Evolutionary conservation across 2,888 invertebrate genomes (phyloP).

Genomic region (Acholoe squamosa): DNA sequence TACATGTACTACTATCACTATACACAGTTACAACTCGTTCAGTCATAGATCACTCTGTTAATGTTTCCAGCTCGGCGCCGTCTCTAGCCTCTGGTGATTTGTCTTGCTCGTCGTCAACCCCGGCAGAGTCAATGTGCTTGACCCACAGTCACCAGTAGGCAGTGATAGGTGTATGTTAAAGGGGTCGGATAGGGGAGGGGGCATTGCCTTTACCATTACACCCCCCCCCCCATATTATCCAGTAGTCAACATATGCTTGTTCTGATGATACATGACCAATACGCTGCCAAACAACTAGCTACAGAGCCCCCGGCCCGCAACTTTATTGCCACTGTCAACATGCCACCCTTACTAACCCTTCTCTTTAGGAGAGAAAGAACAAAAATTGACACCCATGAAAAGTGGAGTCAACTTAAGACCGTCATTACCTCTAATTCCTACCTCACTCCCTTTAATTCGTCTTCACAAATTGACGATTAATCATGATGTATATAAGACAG

Average conservation of each 20-base stretch:
- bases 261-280: slow-evolving; percentile 33
- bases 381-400: slow-evolving; percentile 9
- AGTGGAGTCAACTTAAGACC: not conserved
- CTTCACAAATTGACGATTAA: not conserved
- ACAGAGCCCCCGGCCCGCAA: not conserved
- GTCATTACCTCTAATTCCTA: slow-evolving; percentile 16
- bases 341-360: not conserved
- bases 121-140: not conserved
- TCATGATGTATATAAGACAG: slow-evolving; percentile 8
- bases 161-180: not conserved
- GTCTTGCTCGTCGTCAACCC: not conserved
- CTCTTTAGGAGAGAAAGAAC: not conserved
- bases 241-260: slow-evolving; percentile 27
- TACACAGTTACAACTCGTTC: too few species aligned
- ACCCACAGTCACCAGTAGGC: not conserved
- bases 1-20: too few species aligned
- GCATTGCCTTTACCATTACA: too few species aligned
- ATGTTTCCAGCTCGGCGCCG: not conserved
- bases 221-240: not conserved
- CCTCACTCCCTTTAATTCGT: slow-evolving; percentile 24
- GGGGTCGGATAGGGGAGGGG: not conserved
- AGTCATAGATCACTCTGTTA: slow-evolving; percentile 8
- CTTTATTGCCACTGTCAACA: not conserved
- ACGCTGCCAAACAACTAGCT: not conserved
- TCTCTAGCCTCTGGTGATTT: slow-evolving; percentile 7